A percentile compares a stretch with the other conserved stretches of the same genome.
phyloP scores from a whole-genome alignment of 2,113 vertebrate genomes.

The Tyrannus savana region DNA sequence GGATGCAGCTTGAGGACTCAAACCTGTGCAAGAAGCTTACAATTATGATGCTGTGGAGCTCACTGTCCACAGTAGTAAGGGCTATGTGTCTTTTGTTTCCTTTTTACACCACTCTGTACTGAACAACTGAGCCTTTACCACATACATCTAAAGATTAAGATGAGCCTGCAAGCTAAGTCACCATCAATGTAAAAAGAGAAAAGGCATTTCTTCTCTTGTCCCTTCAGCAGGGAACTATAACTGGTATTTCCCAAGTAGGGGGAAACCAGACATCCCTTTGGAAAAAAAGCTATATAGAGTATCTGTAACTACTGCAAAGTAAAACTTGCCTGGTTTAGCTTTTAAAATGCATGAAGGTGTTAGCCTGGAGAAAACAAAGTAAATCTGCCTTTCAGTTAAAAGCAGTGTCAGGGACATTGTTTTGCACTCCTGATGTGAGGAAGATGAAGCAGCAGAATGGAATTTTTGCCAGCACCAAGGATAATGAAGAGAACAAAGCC shows the following conservation, averaged over 20 bases:
- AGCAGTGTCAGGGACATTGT: rapidly evolving
- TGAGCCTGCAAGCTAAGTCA: neutral
- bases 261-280: neutral
- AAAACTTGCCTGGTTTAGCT: neutral
- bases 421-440: neutral
- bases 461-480: neutral
- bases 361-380: neutral
- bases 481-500: neutral
- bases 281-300: neutral
- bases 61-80: neutral
- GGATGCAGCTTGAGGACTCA: neutral
- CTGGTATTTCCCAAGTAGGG: neutral
- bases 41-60: neutral
- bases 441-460: neutral
- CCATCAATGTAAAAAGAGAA: neutral
- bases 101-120: neutral
- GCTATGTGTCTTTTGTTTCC: neutral
- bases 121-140: neutral
- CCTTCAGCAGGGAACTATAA: neutral
- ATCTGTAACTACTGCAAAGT: neutral
- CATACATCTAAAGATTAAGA: neutral
- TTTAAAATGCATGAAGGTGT: neutral
- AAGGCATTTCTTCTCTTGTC: neutral
- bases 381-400: neutral
- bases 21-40: neutral